These are phyloP conservation scores for Diloba caeruleocephala DNA, from an alignment of 2,888 invertebrate genomes.

Conservation along the genomic window DNA sequence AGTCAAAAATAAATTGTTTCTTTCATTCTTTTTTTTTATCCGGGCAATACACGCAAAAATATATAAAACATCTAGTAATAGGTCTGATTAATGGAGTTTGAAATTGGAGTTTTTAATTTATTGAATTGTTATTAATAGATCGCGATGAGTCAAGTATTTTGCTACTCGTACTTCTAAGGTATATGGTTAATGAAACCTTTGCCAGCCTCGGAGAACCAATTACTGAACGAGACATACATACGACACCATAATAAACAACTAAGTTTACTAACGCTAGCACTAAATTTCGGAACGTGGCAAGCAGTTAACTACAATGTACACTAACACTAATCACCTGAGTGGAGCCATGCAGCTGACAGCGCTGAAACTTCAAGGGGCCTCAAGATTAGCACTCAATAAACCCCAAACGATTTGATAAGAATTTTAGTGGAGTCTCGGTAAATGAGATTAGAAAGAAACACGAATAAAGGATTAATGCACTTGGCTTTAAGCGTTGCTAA, in stretches of 20 bases:
- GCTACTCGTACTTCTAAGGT: too few relatives aligned
- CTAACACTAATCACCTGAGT: slow-evolving; percentile 74
- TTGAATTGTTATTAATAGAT: too few relatives aligned
- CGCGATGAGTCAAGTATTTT: too few relatives aligned
- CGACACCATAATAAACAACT: slow-evolving; percentile 17
- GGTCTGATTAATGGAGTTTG: too few relatives aligned
- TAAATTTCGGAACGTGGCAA: slow-evolving; percentile 54
- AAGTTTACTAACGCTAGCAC: slow-evolving; percentile 8
- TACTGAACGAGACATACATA: background rate
- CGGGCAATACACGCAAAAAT: too few relatives aligned
- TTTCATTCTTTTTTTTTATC: too few relatives aligned
- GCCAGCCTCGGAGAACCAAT: too few relatives aligned
- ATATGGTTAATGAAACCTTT: too few relatives aligned
- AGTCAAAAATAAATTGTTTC: too few relatives aligned
- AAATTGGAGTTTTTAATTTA: too few relatives aligned
- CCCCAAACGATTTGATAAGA: slow-evolving; percentile 30
- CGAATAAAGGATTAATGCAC: slow-evolving; percentile 1
- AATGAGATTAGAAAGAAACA: slow-evolving; percentile 1
- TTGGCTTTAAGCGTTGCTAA: too few relatives aligned
- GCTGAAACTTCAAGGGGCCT: slow-evolving; percentile 58
- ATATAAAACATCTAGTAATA: too few relatives aligned
- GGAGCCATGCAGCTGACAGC: slow-evolving; percentile 70
- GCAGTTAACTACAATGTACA: slow-evolving; percentile 76
- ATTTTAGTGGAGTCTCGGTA: slow-evolving; percentile 15
- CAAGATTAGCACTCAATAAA: slow-evolving; percentile 53